A percentile compares a stretch with the other conserved stretches of the same genome.
phyloP scores from a whole-genome alignment of 2,888 invertebrate species.

The Drosophila austrosaltans region DNA sequence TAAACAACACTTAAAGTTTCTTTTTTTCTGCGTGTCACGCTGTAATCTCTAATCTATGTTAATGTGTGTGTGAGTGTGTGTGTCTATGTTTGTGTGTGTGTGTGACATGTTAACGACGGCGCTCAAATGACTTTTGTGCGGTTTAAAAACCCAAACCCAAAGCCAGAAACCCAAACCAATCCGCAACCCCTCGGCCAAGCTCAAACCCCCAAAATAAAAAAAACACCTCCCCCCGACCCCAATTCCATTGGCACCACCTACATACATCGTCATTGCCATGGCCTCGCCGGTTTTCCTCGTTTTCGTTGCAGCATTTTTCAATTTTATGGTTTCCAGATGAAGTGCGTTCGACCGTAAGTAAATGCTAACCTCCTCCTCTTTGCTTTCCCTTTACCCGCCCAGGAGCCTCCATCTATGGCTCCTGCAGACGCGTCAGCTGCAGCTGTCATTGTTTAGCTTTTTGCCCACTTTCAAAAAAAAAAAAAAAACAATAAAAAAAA shows the following conservation, averaged over 20 bases:
- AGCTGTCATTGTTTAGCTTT: constrained; percentile 73
- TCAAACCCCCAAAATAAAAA: no score
- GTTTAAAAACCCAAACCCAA: constrained; percentile 67
- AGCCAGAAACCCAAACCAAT: constrained; percentile 23
- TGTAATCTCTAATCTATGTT: constrained; percentile 24
- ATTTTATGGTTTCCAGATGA: constrained; percentile 82
- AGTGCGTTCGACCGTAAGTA: constrained; percentile 79
- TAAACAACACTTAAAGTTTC: no score
- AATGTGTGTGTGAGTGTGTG: constrained; percentile 14
- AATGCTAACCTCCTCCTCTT: constrained; percentile 54
- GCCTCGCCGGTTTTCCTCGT: constrained; percentile 39
- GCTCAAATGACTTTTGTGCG: constrained; percentile 81
- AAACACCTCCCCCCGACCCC: not conserved
- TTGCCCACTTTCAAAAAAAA: constrained; percentile 42
- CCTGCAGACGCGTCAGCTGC: constrained; percentile 62
- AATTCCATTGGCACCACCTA: constrained; percentile 24
- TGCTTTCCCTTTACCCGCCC: constrained; percentile 1
- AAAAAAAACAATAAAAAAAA: constrained; percentile 21
- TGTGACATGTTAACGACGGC: constrained; percentile 75
- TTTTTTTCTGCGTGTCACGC: constrained; percentile 10
- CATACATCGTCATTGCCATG: constrained; percentile 36
- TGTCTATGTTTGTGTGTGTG: constrained; percentile 49
- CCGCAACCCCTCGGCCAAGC: not conserved
- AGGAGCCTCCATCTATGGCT: not conserved
- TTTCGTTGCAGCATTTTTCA: constrained; percentile 72